Percentiles rank a stretch among this genome's conserved stretches.
These are phyloP conservation scores for Odontamblyopus lacepedii DNA, from an alignment of 2,797 vertebrate genomes.

Conservation along the genomic window DNA sequence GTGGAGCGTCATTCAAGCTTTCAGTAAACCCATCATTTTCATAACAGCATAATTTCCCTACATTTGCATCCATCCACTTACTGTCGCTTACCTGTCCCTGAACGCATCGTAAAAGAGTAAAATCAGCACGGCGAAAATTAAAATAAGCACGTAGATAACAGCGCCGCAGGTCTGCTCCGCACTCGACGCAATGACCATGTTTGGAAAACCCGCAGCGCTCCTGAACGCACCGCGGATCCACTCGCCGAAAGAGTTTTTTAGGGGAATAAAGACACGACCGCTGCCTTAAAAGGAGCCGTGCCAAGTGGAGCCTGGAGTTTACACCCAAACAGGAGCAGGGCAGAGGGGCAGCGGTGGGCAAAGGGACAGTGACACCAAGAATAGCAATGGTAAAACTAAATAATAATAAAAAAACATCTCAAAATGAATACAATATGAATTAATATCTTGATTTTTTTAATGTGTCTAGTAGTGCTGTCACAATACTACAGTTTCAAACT, in stretches of 20 bases:
- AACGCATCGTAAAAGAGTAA: slow-evolving; percentile 64
- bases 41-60: slow-evolving; percentile 18
- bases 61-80: slow-evolving; percentile 51
- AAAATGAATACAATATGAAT: no score
- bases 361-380: slow-evolving; percentile 4
- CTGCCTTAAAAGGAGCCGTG: slow-evolving; percentile 90
- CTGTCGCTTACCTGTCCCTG: slow-evolving; percentile 49
- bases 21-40: slow-evolving; percentile 7
- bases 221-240: slow-evolving; percentile 56
- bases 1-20: not conserved
- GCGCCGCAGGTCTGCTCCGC: slow-evolving; percentile 48
- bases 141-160: slow-evolving; percentile 55
- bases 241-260: slow-evolving; percentile 43
- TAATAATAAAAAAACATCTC: no score
- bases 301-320: slow-evolving; percentile 71
- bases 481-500: no score
- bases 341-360: slow-evolving; percentile 45
- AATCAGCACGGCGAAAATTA: slow-evolving; percentile 54
- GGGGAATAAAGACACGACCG: slow-evolving; percentile 72
- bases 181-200: slow-evolving; percentile 83
- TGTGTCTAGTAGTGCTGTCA: no score
- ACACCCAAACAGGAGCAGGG: slow-evolving; percentile 66
- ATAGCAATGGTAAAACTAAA: not conserved
- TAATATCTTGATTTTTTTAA: no score
- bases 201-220: slow-evolving; percentile 82